phyloP scores from a whole-genome alignment of 2,113 vertebrate species.

The Sorex araneus region DNA sequence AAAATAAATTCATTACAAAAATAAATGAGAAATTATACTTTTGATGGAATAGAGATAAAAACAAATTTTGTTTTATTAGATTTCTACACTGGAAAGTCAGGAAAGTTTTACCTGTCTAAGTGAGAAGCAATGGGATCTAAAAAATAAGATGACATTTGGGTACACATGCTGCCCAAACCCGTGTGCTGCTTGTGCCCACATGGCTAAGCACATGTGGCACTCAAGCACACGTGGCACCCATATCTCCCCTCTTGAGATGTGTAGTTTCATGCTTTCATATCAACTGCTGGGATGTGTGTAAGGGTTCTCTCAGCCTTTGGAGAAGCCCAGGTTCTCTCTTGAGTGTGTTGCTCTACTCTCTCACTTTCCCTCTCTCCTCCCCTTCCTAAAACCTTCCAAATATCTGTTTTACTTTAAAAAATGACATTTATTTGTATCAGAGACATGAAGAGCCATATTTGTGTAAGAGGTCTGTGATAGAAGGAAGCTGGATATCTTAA shows the following conservation, averaged over 20 bases:
- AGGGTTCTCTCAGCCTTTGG: too few relatives aligned
- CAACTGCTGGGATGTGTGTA: too few relatives aligned
- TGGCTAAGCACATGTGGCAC: too few relatives aligned
- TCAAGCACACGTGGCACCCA: too few relatives aligned
- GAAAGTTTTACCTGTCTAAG: neutral
- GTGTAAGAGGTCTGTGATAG: neutral
- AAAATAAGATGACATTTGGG: neutral
- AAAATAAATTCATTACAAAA: neutral
- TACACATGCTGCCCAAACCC: too few relatives aligned
- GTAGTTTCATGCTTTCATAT: too few relatives aligned
- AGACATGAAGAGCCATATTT: neutral
- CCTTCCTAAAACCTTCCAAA: too few relatives aligned
- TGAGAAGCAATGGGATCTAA: neutral
- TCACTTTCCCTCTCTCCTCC: too few relatives aligned
- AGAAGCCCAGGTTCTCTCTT: too few relatives aligned
- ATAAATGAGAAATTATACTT: neutral
- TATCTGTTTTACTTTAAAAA: neutral
- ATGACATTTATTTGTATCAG: neutral
- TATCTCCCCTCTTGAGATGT: too few relatives aligned
- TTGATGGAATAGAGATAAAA: neutral
- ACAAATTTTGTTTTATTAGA: neutral
- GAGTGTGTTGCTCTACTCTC: too few relatives aligned
- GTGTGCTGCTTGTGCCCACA: too few relatives aligned
- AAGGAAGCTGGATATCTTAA: neutral
- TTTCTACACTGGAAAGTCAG: neutral